These are phyloP conservation scores for Drosophila birchii DNA, from an alignment of 2,888 invertebrate genomes.

Conservation along the genomic window DNA sequence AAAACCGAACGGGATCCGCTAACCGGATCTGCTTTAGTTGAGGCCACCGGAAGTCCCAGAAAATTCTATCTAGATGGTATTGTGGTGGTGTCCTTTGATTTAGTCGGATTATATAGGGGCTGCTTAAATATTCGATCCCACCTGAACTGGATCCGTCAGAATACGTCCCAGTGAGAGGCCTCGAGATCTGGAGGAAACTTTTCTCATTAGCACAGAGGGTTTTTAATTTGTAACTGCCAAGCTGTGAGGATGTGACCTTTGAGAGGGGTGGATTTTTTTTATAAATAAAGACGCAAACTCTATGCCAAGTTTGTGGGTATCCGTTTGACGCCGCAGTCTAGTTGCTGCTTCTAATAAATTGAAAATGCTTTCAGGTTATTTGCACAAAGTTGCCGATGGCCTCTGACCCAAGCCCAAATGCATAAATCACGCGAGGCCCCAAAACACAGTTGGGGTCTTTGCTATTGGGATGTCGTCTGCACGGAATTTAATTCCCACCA, in stretches of 20 bases:
- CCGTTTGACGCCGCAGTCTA: conserved; percentile 24
- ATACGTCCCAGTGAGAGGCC: not conserved
- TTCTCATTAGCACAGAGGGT: conserved; percentile 21
- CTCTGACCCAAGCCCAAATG: conserved; percentile 63
- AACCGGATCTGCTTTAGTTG: conserved; percentile 6
- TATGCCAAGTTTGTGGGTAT: conserved; percentile 17
- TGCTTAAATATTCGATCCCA: conserved; percentile 2
- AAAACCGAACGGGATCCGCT: not conserved
- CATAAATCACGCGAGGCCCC: conserved; percentile 69
- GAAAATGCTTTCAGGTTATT: conserved; percentile 58
- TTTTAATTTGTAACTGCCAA: conserved; percentile 28
- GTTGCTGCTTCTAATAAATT: conserved; percentile 67
- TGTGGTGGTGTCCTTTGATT: not conserved
- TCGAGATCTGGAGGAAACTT: conserved; percentile 9
- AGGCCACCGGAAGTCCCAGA: not conserved
- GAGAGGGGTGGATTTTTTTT: conserved; percentile 26
- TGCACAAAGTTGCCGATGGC: conserved; percentile 54
- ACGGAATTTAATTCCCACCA: conserved; percentile 46
- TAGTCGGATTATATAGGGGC: too few species aligned
- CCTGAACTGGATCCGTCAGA: conserved; percentile 20
- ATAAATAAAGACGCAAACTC: conserved; percentile 36
- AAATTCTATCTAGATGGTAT: conserved; percentile 8
- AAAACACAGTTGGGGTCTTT: conserved; percentile 39
- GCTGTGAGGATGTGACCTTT: conserved; percentile 29
- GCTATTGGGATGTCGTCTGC: conserved; percentile 48